phyloP scores from a whole-genome alignment of 2,888 invertebrate genomes.

The Ashinkailepas kermadecensis region DNA sequence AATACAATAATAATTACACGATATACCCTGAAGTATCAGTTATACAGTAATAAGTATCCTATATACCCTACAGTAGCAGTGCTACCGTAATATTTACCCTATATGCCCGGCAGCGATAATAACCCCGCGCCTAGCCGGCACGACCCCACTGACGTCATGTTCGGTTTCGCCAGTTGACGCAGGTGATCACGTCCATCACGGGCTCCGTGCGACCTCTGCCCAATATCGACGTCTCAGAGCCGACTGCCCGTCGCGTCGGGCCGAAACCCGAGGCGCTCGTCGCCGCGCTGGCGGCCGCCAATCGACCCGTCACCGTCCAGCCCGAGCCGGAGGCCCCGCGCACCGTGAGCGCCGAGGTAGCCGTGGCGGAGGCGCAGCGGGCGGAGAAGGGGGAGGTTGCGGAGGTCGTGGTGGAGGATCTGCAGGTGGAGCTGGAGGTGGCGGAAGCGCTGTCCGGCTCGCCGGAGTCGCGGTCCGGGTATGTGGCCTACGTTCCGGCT shows the following conservation, averaged over 20 bases:
- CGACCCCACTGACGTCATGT: neutral
- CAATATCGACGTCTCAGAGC: neutral
- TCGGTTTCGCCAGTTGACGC: neutral
- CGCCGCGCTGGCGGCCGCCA: neutral
- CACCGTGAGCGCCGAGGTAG: neutral
- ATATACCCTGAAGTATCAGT: no score
- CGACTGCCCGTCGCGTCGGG: no score
- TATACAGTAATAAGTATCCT: no score
- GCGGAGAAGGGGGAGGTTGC: neutral
- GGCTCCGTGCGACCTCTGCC: neutral
- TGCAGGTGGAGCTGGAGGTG: neutral
- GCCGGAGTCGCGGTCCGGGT: neutral
- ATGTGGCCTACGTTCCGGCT: neutral
- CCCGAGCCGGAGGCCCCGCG: neutral
- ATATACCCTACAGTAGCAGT: no score
- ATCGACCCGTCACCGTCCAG: neutral
- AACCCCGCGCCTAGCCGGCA: no score
- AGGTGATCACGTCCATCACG: neutral
- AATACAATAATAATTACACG: no score
- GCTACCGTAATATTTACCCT: no score
- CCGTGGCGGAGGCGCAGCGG: neutral
- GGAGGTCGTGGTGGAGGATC: neutral
- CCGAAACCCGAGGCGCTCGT: neutral
- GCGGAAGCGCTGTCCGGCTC: neutral
- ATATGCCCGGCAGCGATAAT: no score